These are phyloP conservation scores for Jaculus jaculus DNA, from an alignment of 2,113 vertebrate genomes.

Conservation along the genomic window DNA sequence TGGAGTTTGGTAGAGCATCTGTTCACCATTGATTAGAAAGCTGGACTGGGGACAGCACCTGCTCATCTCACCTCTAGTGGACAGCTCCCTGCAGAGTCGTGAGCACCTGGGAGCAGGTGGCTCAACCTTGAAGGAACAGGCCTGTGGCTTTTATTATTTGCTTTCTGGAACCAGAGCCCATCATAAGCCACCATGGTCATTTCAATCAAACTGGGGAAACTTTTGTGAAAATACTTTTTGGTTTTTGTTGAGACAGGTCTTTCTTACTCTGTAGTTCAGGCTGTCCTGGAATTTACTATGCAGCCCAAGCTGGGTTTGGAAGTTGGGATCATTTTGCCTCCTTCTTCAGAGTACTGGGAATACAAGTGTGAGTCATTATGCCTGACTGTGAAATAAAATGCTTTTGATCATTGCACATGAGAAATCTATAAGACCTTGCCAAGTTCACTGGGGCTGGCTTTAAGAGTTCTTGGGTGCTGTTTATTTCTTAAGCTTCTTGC, in stretches of 20 bases:
- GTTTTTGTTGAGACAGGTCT: background rate
- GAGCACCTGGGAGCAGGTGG: background rate
- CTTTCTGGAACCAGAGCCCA: background rate
- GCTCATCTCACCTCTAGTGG: background rate
- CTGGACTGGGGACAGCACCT: background rate
- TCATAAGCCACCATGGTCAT: background rate
- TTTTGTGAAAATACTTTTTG: background rate
- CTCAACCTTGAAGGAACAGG: background rate
- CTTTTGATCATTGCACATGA: background rate
- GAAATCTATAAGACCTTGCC: no score
- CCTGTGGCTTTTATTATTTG: background rate
- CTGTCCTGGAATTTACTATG: background rate
- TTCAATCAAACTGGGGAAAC: background rate
- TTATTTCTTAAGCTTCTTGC: background rate
- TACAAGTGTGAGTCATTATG: no score
- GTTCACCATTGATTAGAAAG: constrained; percentile 65
- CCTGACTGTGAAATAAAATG: background rate
- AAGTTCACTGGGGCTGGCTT: background rate
- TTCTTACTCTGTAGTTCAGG: background rate
- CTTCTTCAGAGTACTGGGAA: no score
- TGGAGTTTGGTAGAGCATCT: constrained; percentile 70
- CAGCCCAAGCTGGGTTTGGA: background rate
- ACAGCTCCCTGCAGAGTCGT: background rate
- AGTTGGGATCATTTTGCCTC: background rate
- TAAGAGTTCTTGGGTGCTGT: background rate